Evolutionary conservation across 1,140 invertebrate species (phyloP).

Genomic region (Pogonus chalceus): DNA sequence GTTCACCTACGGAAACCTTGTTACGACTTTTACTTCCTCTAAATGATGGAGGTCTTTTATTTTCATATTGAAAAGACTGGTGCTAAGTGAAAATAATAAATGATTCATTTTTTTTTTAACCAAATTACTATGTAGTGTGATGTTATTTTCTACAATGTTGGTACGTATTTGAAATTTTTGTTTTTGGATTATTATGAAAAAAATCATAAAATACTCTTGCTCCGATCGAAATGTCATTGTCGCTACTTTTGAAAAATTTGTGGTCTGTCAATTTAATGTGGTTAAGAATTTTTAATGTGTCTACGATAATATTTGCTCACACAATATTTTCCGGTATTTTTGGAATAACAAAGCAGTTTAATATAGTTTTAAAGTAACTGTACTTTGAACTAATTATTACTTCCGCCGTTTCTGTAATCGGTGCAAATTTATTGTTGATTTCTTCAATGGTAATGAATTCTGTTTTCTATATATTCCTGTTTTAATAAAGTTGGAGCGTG

Average conservation of each 20-base stretch:
- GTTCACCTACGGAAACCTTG: too few species aligned
- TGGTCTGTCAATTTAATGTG: not conserved
- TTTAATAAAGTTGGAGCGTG: not conserved
- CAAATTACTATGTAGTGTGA: too few species aligned
- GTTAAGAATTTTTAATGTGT: not conserved
- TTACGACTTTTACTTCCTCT: too few species aligned
- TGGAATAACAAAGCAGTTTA: not conserved
- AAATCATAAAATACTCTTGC: too few species aligned
- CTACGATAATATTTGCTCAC: not conserved
- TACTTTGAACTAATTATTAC: not conserved
- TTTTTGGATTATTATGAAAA: conserved; percentile 8
- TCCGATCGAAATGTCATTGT: conserved; percentile 12
- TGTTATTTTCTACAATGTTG: conserved; percentile 13
- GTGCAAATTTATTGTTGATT: not conserved
- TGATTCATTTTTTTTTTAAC: too few species aligned
- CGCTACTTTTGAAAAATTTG: not conserved
- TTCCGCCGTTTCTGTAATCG: not conserved
- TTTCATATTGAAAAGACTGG: too few species aligned
- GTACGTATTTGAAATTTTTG: not conserved
- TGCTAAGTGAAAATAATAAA: too few species aligned
- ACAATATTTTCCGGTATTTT: conserved; percentile 5
- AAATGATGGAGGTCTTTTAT: too few species aligned
- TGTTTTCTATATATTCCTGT: not conserved
- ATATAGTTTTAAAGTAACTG: not conserved
- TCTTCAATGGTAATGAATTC: not conserved